A percentile compares a stretch with the other conserved stretches of the same genome.
Evolutionary conservation across 2,888 invertebrate genomes (phyloP).

Genomic region (Geophilus truncorum): DNA sequence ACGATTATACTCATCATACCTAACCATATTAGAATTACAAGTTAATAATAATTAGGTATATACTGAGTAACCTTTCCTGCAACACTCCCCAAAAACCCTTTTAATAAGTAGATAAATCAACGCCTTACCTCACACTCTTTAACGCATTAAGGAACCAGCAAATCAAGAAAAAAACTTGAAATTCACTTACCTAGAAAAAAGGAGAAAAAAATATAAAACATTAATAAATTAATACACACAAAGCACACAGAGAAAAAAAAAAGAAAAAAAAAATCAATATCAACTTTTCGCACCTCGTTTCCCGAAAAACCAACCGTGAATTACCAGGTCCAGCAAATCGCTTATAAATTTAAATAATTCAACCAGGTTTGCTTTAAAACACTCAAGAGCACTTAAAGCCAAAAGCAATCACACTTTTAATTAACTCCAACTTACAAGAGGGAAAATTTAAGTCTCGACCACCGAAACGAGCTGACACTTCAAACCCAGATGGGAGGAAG

Average conservation of each 20-base stretch:
- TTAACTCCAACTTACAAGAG: slow-evolving; percentile 22
- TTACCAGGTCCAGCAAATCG: neutral
- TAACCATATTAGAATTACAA: no score
- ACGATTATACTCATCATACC: no score
- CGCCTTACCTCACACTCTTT: no score
- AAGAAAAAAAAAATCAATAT: neutral
- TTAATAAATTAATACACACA: neutral
- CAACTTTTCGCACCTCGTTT: neutral
- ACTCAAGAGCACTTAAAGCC: slow-evolving; percentile 10
- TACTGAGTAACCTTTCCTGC: no score
- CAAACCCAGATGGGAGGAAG: neutral
- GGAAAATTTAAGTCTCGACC: slow-evolving; percentile 24
- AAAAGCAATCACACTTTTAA: slow-evolving; percentile 27
- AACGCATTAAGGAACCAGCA: neutral
- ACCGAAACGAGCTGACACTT: slow-evolving; percentile 25
- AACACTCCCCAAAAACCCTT: no score
- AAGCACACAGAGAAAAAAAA: neutral
- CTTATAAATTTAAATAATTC: neutral
- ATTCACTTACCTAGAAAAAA: slow-evolving; percentile 12
- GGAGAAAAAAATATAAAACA: neutral
- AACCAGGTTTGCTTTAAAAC: neutral
- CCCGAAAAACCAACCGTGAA: neutral
- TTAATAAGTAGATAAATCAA: no score
- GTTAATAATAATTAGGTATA: no score
- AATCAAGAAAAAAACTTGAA: neutral